Conservation (phyloP, 2,797 vertebrate genomes). For the Neosilurus mollespiculum region DNA sequence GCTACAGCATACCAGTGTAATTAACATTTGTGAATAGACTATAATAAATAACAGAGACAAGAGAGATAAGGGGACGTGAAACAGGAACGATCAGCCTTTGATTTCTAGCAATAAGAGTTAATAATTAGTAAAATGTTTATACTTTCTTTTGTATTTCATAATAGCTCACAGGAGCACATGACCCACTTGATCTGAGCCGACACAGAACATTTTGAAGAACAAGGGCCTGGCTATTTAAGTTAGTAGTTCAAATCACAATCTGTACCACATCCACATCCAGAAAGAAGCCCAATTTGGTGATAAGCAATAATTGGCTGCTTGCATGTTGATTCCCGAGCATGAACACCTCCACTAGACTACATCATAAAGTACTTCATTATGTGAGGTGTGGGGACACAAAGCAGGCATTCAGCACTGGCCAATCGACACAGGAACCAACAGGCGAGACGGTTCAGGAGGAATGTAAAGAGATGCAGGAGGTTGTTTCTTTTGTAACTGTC, state of each 20-base stretch:
- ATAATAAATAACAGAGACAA: constrained; percentile 40
- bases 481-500: constrained; percentile 75
- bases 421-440: constrained; percentile 64
- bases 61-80: constrained; percentile 33
- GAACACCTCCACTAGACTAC: constrained; percentile 64
- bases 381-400: constrained; percentile 72
- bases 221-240: not conserved
- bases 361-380: constrained; percentile 66
- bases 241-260: constrained; percentile 26
- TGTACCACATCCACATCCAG: not conserved
- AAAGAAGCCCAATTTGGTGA: constrained; percentile 35
- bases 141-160: not conserved
- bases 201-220: constrained; percentile 28
- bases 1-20: not conserved
- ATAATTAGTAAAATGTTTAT: not conserved
- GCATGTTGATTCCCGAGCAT: constrained; percentile 52
- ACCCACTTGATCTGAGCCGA: constrained; percentile 8
- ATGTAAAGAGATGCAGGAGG: constrained; percentile 42
- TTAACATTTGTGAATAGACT: constrained; percentile 26
- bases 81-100: constrained; percentile 14
- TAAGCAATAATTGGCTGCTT: constrained; percentile 43
- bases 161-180: not conserved
- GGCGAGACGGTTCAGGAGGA: constrained; percentile 15
- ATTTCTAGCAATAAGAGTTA: not conserved
- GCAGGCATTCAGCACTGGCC: constrained; percentile 70